phyloP scores from a whole-genome alignment of 2,888 invertebrate species.

The Orthonevra nobilis region DNA sequence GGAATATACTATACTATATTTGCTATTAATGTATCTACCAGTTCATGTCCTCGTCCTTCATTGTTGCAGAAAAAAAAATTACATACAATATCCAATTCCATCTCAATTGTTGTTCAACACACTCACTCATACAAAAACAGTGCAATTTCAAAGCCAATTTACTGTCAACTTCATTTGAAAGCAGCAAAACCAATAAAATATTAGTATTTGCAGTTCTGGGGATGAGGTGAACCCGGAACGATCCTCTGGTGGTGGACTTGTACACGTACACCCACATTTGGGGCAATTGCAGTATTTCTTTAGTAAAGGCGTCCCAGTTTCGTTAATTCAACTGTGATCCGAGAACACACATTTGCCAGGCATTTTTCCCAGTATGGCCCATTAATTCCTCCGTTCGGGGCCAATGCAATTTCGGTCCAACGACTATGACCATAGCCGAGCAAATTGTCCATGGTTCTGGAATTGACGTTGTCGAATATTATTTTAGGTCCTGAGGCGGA shows the following conservation, averaged over 20 bases:
- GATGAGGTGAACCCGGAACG: not conserved
- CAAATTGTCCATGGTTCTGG: constrained; percentile 59
- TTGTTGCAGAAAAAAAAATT: not conserved
- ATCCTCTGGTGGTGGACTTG: not conserved
- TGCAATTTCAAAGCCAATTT: constrained; percentile 67
- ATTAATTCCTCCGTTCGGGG: constrained; percentile 49
- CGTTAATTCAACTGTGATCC: constrained; percentile 51
- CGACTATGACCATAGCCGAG: constrained; percentile 29
- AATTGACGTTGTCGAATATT: constrained; percentile 66
- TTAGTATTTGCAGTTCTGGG: constrained; percentile 41
- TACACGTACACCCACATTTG: not conserved
- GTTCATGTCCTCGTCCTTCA: constrained; percentile 37
- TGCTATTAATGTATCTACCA: too few relatives aligned
- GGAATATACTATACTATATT: too few relatives aligned
- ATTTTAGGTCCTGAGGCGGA: constrained; percentile 52
- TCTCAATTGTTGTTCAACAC: constrained; percentile 41
- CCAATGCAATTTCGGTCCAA: constrained; percentile 60
- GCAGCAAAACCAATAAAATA: constrained; percentile 62
- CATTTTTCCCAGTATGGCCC: constrained; percentile 57
- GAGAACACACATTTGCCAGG: constrained; percentile 46
- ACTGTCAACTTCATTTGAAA: constrained; percentile 65
- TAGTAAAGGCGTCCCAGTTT: constrained; percentile 30
- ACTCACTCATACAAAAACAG: constrained; percentile 6
- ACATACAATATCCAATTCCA: not conserved
- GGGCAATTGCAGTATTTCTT: constrained; percentile 33